Evolutionary conservation across 2,888 invertebrate species (phyloP), one percentile per base, ranked within the genome.

Genomic region (Oligia fasciuncula): DNA sequence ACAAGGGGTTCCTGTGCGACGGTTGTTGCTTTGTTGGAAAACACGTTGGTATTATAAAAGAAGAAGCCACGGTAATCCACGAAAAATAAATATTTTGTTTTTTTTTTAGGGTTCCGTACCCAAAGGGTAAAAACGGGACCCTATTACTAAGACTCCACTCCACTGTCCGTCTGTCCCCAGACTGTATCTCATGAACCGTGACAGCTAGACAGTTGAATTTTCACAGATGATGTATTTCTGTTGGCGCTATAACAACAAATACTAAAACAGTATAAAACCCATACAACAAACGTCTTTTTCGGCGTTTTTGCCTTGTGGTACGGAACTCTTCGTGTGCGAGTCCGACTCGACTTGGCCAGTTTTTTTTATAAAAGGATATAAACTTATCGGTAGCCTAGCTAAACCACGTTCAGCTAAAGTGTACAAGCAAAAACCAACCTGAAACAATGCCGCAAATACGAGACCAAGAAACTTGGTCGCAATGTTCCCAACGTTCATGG

Each of bases 1-100:
- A 57, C 65, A 78, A 60, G 71, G 63, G 80, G 71, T 60, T 84
- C n/a, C 29, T 29, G 54, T 57, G 51, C 74, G 49, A 67, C 66
- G 72, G 57, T 63, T 43, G 29, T 29, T 40, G 29, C 65, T 63
- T 23, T n/a, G 57, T 51, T 13, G 3, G 40, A 40, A 54, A 68
- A 65, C 54, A 43, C 5, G 17, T 63, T 17, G 19, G 40, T 43
- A 23, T 65, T 60, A 57, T 82, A 54, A 71, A n/a, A 40, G 17
- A 65, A 57, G 40, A 57, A 70, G 40, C 19, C 4, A 68, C 17
- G 60, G 57, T 70, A 67, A 71, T 67, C 23, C 40, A n/a, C 1
- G 14, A 60, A 46, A 54, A 65, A n/a, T 23, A 49, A 49, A 4
- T 46, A 46, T 46, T 0, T 60, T n/a, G 9, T 0, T 23, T 60